Evolutionary conservation across 1,140 invertebrate genomes (phyloP).

Genomic region (Drosophila subpulchrella): DNA sequence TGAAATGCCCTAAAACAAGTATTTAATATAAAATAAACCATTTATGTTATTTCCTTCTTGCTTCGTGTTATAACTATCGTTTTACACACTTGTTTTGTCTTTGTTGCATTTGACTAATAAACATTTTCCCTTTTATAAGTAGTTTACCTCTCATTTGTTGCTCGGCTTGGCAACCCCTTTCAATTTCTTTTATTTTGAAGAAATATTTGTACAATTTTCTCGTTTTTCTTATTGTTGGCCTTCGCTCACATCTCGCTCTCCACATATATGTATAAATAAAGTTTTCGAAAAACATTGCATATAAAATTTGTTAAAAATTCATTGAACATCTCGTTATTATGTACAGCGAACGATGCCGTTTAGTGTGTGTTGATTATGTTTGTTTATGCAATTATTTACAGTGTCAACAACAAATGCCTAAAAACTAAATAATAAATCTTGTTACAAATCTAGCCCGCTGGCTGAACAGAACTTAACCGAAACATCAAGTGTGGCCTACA

Average conservation of each 20-base stretch:
- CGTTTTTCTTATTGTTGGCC: constrained; percentile 20
- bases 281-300: constrained; percentile 56
- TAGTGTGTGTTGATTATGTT: constrained; percentile 24
- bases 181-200: constrained; percentile 16
- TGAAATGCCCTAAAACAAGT: constrained; percentile 62
- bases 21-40: constrained; percentile 27
- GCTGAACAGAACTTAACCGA: constrained; percentile 57
- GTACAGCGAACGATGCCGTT: constrained; percentile 30
- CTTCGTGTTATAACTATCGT: constrained; percentile 60
- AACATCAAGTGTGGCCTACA: constrained; percentile 63
- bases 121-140: constrained; percentile 21
- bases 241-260: constrained; percentile 17
- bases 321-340: constrained; percentile 43
- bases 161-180: constrained; percentile 4
- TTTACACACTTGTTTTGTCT: constrained; percentile 39
- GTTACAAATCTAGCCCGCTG: constrained; percentile 51
- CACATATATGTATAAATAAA: constrained; percentile 42
- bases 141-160: constrained; percentile 5
- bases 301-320: constrained; percentile 47
- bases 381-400: constrained; percentile 79
- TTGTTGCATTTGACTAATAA: constrained; percentile 76
- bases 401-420: constrained; percentile 82
- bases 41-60: constrained; percentile 11
- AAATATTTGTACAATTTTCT: constrained; percentile 43
- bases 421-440: constrained; percentile 80